These are phyloP conservation scores for Meteorus cinctellus DNA, from an alignment of 2,888 invertebrate species.

Conservation along the genomic window DNA sequence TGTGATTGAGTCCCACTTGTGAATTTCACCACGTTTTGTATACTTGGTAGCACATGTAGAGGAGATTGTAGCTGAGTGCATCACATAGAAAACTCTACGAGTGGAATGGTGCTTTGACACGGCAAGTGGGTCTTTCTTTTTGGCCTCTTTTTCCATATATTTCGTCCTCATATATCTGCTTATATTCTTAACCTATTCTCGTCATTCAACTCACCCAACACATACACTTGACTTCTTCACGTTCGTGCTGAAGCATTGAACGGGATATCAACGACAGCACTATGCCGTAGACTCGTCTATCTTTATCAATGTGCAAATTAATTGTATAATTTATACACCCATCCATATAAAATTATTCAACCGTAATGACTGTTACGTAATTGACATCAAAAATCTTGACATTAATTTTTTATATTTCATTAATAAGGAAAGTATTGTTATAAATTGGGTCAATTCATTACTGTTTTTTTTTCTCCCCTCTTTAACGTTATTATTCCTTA, in stretches of 20 bases:
- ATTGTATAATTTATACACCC: background rate
- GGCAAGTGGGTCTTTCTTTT: slow-evolving; percentile 29
- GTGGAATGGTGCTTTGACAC: slow-evolving; percentile 55
- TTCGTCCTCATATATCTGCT: background rate
- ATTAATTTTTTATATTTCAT: no score
- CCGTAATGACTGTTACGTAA: background rate
- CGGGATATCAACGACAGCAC: background rate
- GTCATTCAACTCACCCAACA: background rate
- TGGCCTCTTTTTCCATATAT: slow-evolving; percentile 1
- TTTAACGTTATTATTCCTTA: no score
- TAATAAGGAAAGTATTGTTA: no score
- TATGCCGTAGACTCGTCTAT: background rate
- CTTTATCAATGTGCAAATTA: slow-evolving; percentile 12
- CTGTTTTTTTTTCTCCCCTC: no score
- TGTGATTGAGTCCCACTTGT: background rate
- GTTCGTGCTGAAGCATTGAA: slow-evolving; percentile 30
- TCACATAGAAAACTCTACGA: slow-evolving; percentile 45
- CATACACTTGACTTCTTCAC: slow-evolving; percentile 4
- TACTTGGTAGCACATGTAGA: background rate
- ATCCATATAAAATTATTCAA: background rate
- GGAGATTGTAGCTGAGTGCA: slow-evolving; percentile 17
- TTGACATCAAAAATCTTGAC: background rate
- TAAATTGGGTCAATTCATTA: no score
- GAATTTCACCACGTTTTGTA: background rate
- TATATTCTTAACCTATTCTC: background rate